These are phyloP conservation scores for Vicugna pacos DNA, from an alignment of 2,113 vertebrate species.

Conservation along the genomic window DNA sequence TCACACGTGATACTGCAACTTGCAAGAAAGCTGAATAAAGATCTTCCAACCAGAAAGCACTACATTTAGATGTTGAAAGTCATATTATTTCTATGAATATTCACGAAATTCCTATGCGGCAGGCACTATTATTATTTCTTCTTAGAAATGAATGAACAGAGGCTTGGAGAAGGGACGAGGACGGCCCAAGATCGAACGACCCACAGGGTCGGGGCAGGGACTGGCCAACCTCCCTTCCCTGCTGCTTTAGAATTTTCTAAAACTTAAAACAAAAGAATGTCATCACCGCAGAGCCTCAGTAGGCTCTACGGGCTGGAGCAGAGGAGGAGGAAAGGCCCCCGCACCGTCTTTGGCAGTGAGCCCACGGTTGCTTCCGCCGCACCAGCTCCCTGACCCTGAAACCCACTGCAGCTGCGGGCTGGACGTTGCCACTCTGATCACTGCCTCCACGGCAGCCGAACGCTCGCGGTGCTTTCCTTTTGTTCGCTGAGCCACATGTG, in stretches of 20 bases:
- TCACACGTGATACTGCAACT: rapidly evolving
- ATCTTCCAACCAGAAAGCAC: rapidly evolving
- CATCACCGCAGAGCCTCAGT: rapidly evolving
- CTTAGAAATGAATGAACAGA: background rate
- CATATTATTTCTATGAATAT: background rate
- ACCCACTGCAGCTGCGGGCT: rapidly evolving
- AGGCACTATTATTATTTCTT: background rate
- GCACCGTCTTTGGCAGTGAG: rapidly evolving
- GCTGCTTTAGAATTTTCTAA: background rate
- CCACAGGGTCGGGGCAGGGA: rapidly evolving
- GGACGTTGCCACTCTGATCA: rapidly evolving
- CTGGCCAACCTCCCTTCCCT: background rate
- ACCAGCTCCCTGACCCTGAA: rapidly evolving
- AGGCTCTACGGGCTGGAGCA: rapidly evolving
- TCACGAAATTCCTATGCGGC: background rate
- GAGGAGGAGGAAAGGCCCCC: rapidly evolving
- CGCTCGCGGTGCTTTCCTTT: rapidly evolving
- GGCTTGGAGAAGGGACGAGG: background rate
- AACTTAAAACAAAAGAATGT: rapidly evolving
- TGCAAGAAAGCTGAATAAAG: too few species aligned
- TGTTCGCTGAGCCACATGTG: background rate
- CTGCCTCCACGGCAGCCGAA: rapidly evolving
- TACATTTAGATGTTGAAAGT: too few species aligned
- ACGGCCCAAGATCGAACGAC: background rate
- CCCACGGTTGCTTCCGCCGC: rapidly evolving